phyloP scores from a whole-genome alignment of 2,113 vertebrate species.

The Melanotaenia duboulayi region DNA sequence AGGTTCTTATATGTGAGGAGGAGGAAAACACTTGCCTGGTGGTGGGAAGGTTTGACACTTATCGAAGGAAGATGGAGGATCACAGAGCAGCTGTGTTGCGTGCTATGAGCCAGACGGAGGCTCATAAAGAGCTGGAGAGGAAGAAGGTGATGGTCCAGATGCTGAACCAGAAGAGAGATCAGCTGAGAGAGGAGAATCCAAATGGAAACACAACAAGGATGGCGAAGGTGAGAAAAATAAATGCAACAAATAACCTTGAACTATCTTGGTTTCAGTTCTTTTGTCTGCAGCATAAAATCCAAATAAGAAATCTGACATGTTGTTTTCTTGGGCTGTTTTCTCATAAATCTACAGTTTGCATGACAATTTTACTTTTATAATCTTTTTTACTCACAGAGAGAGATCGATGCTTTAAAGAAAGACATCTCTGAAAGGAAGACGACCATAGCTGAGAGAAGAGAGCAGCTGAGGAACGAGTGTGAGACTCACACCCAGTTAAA shows the following conservation, averaged over 20 bases:
- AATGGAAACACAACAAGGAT: conserved; percentile 56
- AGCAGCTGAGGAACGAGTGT: conserved; percentile 54
- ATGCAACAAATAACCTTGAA: neutral
- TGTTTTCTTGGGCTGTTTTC: neutral
- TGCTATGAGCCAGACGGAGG: conserved; percentile 46
- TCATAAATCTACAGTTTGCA: neutral
- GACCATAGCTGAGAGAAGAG: conserved; percentile 33
- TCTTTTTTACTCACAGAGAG: conserved; percentile 49
- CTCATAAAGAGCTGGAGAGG: conserved; percentile 62
- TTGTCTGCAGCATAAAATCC: too few relatives aligned
- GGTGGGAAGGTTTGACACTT: conserved; percentile 45
- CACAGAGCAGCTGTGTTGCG: conserved; percentile 57
- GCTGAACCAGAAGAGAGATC: conserved; percentile 59
- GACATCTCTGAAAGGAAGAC: conserved; percentile 42
- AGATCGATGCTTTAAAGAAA: conserved; percentile 53
- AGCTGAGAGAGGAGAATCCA: conserved; percentile 68
- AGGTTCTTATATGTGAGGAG: conserved; percentile 43
- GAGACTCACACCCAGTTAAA: conserved; percentile 63
- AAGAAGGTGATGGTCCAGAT: conserved; percentile 54
- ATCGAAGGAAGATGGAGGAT: conserved; percentile 69
- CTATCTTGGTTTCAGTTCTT: neutral
- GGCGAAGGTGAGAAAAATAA: conserved; percentile 65
- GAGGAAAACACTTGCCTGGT: conserved; percentile 31
- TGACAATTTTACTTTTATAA: neutral
- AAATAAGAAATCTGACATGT: too few relatives aligned